Conservation (phyloP, 2,113 vertebrate species). For the Eptesicus fuscus region DNA sequence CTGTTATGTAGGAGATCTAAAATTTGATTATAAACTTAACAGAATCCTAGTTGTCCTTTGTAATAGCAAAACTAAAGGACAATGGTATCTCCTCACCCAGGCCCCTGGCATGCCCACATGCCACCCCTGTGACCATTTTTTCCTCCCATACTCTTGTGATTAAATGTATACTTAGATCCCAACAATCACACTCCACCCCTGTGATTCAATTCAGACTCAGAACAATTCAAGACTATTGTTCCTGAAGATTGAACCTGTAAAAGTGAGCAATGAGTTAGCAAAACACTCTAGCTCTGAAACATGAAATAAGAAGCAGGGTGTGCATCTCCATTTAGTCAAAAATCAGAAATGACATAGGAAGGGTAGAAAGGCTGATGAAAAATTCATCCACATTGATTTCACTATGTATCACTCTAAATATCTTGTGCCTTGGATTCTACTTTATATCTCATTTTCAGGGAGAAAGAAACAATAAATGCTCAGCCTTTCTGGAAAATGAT, state of each 20-base stretch:
- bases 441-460: neutral
- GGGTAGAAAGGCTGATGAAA: neutral
- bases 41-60: neutral
- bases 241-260: neutral
- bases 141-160: neutral
- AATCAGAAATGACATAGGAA: neutral
- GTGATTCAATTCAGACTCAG: neutral
- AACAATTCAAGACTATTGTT: neutral
- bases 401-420: neutral
- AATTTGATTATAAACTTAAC: neutral
- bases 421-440: neutral
- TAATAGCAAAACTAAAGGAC: neutral
- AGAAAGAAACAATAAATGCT: neutral
- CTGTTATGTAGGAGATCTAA: neutral
- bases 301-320: neutral
- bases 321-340: neutral
- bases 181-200: neutral
- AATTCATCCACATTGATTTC: neutral
- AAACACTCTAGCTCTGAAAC: neutral
- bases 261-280: neutral
- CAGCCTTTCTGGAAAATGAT: neutral
- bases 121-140: neutral
- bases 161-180: neutral
- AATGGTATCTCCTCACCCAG: neutral
- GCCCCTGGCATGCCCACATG: neutral